Conservation (phyloP, 2,113 vertebrate genomes). For the Arenaria interpres region DNA sequence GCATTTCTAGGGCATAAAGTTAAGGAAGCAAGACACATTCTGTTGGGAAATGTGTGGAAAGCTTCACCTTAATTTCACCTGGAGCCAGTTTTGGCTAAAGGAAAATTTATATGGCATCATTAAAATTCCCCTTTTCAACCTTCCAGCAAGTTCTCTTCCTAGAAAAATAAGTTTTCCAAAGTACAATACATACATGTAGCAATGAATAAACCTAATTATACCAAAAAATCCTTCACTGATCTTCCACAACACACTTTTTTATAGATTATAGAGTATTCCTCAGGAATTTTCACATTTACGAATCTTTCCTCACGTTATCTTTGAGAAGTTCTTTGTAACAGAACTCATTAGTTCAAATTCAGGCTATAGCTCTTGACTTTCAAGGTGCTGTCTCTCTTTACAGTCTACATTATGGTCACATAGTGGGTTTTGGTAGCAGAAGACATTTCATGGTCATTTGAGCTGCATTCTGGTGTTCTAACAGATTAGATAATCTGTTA, state of each 20-base stretch:
- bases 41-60: not conserved
- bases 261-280: not conserved
- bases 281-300: not conserved
- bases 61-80: not conserved
- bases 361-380: not conserved
- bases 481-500: not conserved
- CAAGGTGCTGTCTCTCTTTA: not conserved
- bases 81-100: not conserved
- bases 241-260: not conserved
- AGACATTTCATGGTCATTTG: not conserved
- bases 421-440: not conserved
- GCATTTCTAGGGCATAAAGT: not conserved
- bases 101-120: not conserved
- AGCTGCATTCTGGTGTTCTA: not conserved
- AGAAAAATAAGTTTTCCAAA: not conserved
- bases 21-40: not conserved
- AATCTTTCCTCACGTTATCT: not conserved
- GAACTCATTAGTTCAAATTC: not conserved
- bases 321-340: not conserved
- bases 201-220: not conserved
- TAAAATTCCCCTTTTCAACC: not conserved
- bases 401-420: not conserved
- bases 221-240: not conserved
- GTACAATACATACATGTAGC: not conserved
- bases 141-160: not conserved